Evolutionary conservation across 2,888 invertebrate genomes (phyloP), one percentile per base, ranked within the genome.

Genomic region (Branchellion lobata): DNA sequence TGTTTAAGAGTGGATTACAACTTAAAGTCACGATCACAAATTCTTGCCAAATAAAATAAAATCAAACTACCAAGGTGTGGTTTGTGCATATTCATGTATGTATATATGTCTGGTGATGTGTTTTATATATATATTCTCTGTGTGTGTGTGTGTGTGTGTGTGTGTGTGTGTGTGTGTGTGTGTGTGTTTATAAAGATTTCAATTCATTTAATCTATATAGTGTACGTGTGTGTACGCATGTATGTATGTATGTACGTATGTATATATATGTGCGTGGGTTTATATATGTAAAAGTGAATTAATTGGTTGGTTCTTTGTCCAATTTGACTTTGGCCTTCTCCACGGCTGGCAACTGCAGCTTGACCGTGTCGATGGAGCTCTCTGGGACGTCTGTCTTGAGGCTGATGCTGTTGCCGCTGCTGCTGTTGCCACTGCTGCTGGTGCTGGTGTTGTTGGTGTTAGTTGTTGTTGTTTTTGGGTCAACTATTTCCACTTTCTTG

Each of bases 401-500:
- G 21, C 27, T 53, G 24, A 31, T n/a, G 21, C n/a, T 53, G 31
- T 57, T 40, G 18, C 73, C 34, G 21, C 40, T 36, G n/a, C n/a
- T n/a, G n/a, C 53, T 18, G n/a, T 3, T 2, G 31, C 77, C 33
- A 36, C 65, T 61, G 61, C 27, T 27, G 47, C 75, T 29, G 31
- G 24, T 5, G n/a, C 8, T 5, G 65, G 65, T 5, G 24, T 5
- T n/a, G 18, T n/a, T 21, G 5, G 31, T 69, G 29, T 34, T 3
- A 29, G 18, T 2, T n/a, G 14, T 3, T 3, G 33, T 33, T 65
- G 24, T 34, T 14, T 34, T 65, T 18, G n/a, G 27, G 8, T 65
- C 77, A n/a, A 36, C 65, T 61, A 77, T 51, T 27, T 75, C 75
- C 51, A 75, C 75, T 31, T 75, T 75, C 33, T 53, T 47, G 5